phyloP scores from a whole-genome alignment of 2,113 vertebrate genomes.

The Mionectes macconnelli region DNA sequence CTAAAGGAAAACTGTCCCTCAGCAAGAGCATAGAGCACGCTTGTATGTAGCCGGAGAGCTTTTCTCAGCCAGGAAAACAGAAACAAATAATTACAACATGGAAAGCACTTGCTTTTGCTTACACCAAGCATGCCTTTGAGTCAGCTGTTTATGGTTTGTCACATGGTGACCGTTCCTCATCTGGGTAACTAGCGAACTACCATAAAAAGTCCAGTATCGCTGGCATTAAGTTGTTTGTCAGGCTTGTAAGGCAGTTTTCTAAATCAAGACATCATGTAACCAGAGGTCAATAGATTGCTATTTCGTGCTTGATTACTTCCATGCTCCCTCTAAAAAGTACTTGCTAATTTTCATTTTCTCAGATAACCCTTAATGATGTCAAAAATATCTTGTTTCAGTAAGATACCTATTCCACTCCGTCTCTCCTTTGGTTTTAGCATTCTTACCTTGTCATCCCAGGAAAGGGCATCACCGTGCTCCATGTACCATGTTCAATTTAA shows the following conservation, averaged over 20 bases:
- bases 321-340: neutral
- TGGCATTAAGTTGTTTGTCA: slow-evolving; percentile 33
- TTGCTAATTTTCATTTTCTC: neutral
- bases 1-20: neutral
- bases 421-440: neutral
- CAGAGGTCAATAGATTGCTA: slow-evolving; percentile 3
- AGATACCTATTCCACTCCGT: neutral
- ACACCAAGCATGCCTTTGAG: neutral
- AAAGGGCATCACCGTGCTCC: neutral
- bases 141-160: slow-evolving; percentile 41
- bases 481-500: neutral
- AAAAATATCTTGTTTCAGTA: neutral
- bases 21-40: neutral
- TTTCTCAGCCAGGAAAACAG: neutral
- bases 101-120: slow-evolving; percentile 37
- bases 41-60: neutral
- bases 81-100: neutral
- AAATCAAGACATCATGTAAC: slow-evolving; percentile 41
- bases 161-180: neutral
- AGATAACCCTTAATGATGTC: neutral
- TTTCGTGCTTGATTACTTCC: neutral
- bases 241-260: slow-evolving; percentile 4
- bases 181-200: neutral
- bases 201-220: neutral
- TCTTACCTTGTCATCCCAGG: neutral